These are phyloP conservation scores for Drosophila simulans DNA, from an alignment of 1,140 invertebrate genomes.

Conservation along the genomic window DNA sequence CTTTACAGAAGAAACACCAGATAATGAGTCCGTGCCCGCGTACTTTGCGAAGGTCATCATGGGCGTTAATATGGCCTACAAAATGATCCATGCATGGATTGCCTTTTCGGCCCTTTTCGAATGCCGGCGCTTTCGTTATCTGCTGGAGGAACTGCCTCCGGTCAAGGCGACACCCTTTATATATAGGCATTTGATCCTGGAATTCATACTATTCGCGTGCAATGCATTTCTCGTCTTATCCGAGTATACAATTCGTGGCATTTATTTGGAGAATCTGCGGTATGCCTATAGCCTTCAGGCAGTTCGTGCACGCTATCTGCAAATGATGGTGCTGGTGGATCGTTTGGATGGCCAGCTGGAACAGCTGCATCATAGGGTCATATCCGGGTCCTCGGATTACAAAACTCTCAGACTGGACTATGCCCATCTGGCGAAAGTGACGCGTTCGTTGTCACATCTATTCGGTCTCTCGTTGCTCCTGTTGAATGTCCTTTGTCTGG, in stretches of 20 bases:
- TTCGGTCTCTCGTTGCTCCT: constrained; percentile 56
- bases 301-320: constrained; percentile 57
- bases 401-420: constrained; percentile 27
- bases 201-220: not conserved
- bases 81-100: constrained; percentile 38
- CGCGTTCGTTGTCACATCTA: constrained; percentile 33
- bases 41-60: constrained; percentile 31
- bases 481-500: constrained; percentile 64
- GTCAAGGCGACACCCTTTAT: not conserved
- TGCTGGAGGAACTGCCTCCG: constrained; percentile 39
- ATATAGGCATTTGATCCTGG: constrained; percentile 14
- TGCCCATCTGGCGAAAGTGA: constrained; percentile 46
- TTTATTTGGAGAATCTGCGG: constrained; percentile 13
- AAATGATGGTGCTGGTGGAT: constrained; percentile 48
- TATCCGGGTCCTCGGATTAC: constrained; percentile 1
- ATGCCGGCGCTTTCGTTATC: constrained; percentile 22
- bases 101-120: constrained; percentile 15
- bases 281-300: constrained; percentile 46
- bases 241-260: not conserved
- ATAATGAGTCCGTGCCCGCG: not conserved
- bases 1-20: not conserved
- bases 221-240: not conserved
- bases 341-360: constrained; percentile 48
- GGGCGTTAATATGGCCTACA: constrained; percentile 44
- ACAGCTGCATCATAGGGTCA: constrained; percentile 15